Base-by-base conservation (phyloP, 2,797 vertebrate species). In the Micrastur ruficollis region DNA sequence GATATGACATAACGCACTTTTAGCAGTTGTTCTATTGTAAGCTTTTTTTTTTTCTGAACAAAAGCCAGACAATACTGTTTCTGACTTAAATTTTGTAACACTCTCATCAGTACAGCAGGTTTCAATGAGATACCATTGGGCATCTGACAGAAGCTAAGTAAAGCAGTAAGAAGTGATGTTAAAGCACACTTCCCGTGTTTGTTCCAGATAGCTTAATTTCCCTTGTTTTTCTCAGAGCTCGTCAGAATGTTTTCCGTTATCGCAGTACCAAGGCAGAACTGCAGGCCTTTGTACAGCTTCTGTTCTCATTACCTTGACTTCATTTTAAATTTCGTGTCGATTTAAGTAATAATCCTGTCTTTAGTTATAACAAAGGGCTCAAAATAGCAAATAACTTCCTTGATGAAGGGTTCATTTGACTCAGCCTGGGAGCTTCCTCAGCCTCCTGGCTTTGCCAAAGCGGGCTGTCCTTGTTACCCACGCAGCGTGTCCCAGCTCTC, bases 71-170 rank as follows among this genome's bases (percentile, higher is more conserved):
- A 55, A 29, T 20, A n/a, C 16, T 25, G 17, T 40, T 73, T 72
- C 49, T 50, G 74, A 36, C 49, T 56, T 31, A 9, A 14, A 27
- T 42, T 19, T 40, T n/a, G 8, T 81, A 73, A 4, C 22, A 0
- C 19, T 27, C 14, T 73, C 50, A 10, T 40, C 27, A 18, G 31
- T n/a, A 31, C 49, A 34, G 59, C 50, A 61, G 55, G 18, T 50
- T 65, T 25, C 40, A 22, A 0, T 32, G 61, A 36, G 49, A 6
- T 36, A 4, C 53, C 4, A 0, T 2, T 27, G 53, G 14, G 65
- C 52, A 32, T 38, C 38, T 58, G 50, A 2, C 5, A 29, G 75
- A 58, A 80, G 44, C n/a, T 15, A 11, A 36, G 11, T 13, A 31
- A n/a, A 72, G 59, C 58, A 8, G 6, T 49, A 11, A 29, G 9